These are phyloP conservation scores for Bothrops jararaca DNA, from an alignment of 2,113 vertebrate species.

Conservation along the genomic window DNA sequence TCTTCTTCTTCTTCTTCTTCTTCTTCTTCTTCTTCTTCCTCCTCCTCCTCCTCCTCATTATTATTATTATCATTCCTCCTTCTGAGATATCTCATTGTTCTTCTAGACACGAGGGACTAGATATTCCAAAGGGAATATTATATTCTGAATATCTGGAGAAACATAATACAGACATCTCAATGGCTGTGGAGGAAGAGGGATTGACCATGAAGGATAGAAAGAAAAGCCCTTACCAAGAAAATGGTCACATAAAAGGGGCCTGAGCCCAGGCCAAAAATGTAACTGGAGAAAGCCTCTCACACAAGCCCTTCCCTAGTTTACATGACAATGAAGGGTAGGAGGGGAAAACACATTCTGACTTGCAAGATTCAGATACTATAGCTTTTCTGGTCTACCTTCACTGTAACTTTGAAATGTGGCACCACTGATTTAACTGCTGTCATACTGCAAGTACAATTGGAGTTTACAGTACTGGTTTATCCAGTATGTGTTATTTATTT, in stretches of 20 bases:
- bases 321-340: not conserved
- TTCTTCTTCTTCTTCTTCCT: too few species aligned
- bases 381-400: not conserved
- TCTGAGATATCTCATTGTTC: not conserved
- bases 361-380: not conserved
- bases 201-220: not conserved
- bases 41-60: too few species aligned
- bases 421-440: too few species aligned
- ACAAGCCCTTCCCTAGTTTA: not conserved
- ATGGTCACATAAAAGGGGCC: not conserved
- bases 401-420: too few species aligned
- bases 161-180: not conserved
- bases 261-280: not conserved
- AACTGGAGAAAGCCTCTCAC: not conserved
- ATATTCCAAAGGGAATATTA: not conserved
- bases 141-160: not conserved
- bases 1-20: too few species aligned
- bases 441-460: too few species aligned
- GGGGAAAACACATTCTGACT: not conserved
- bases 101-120: not conserved
- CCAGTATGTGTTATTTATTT: too few species aligned
- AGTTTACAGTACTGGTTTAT: too few species aligned
- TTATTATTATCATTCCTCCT: not conserved
- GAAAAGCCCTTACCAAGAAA: not conserved
- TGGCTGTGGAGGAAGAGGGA: not conserved